A percentile compares a stretch with the other conserved stretches of the same genome.
Conservation (phyloP, 2,888 invertebrate genomes). For the Aporophyla lueneburgensis region DNA sequence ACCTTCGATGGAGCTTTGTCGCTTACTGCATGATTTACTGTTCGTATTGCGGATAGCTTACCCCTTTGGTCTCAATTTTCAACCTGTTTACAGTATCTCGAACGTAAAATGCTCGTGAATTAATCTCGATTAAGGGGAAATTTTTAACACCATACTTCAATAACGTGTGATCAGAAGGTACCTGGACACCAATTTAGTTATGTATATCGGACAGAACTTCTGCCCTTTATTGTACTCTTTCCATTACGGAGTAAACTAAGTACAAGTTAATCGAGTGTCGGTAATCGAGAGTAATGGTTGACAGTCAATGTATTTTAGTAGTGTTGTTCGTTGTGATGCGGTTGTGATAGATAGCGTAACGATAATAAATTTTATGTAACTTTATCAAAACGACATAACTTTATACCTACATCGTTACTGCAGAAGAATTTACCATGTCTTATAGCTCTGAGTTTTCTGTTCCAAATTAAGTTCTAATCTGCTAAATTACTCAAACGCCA, state of each 20-base stretch:
- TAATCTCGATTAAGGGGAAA: background rate
- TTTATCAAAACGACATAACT: too few species aligned
- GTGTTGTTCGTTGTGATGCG: background rate
- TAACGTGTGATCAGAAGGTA: background rate
- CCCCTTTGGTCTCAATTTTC: conserved; percentile 22
- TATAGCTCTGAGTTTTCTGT: too few species aligned
- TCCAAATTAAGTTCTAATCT: too few species aligned
- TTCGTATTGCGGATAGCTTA: conserved; percentile 30
- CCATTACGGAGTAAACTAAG: conserved; percentile 9
- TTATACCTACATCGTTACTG: too few species aligned
- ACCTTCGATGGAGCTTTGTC: conserved; percentile 67
- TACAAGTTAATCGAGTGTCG: conserved; percentile 25
- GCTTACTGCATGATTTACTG: conserved; percentile 56
- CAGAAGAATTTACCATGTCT: background rate
- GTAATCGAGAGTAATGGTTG: conserved; percentile 24
- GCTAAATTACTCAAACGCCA: too few species aligned
- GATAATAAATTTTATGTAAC: background rate
- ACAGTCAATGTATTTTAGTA: conserved; percentile 21
- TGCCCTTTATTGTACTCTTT: background rate
- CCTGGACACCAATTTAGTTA: background rate
- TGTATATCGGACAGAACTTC: background rate
- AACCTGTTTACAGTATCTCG: background rate
- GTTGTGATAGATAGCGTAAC: background rate
- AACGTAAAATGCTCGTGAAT: background rate
- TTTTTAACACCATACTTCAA: background rate